Conservation (phyloP, 2,113 vertebrate genomes). For the Chaenocephalus aceratus region DNA sequence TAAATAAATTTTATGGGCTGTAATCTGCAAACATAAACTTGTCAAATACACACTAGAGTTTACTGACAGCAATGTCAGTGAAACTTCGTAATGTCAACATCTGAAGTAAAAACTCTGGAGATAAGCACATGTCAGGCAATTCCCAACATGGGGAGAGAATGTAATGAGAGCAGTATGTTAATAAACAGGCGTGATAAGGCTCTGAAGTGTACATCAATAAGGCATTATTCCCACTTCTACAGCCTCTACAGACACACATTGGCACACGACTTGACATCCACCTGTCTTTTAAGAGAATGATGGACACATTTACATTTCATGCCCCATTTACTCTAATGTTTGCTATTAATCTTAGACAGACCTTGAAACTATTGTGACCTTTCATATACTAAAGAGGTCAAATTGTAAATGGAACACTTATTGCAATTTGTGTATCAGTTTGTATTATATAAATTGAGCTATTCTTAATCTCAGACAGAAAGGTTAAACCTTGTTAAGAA, state of each 20-base stretch:
- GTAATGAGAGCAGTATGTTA: conserved; percentile 30
- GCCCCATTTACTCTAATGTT: conserved; percentile 11
- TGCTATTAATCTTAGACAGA: neutral
- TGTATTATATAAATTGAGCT: neutral
- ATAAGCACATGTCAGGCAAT: conserved; percentile 11
- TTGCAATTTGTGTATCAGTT: neutral
- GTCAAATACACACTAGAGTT: conserved; percentile 19
- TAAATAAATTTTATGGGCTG: neutral
- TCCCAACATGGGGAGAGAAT: conserved; percentile 6
- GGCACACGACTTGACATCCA: conserved; percentile 15
- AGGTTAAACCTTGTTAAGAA: neutral
- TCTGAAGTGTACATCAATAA: neutral
- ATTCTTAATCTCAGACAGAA: neutral
- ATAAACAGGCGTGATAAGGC: conserved; percentile 33
- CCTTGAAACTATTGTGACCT: neutral
- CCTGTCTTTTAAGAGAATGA: conserved; percentile 30
- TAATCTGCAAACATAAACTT: conserved; percentile 8
- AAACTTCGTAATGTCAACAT: conserved; percentile 8
- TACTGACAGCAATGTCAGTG: neutral
- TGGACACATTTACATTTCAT: conserved; percentile 17
- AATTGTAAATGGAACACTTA: neutral
- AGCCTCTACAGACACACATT: conserved; percentile 1
- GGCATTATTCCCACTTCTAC: neutral
- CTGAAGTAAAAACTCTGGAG: conserved; percentile 12
- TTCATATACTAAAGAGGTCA: conserved; percentile 6